Conservation (phyloP, 1,140 invertebrate species). For the Drepana arcuata region DNA sequence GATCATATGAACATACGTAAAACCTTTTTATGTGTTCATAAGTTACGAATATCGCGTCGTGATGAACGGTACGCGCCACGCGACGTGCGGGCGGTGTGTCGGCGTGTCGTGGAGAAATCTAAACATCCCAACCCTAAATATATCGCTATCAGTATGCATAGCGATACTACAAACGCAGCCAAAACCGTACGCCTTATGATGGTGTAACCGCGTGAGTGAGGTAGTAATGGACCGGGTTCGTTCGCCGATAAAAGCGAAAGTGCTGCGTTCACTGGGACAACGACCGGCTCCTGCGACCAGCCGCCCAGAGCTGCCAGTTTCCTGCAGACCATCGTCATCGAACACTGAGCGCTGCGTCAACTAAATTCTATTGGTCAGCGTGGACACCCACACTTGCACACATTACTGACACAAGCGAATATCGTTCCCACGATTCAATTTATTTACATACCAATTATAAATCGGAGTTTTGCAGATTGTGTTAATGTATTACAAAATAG, state of each 20-base stretch:
- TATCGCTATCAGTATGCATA: conserved; percentile 53
- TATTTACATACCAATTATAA: no score
- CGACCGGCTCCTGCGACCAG: conserved; percentile 57
- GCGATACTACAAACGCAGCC: conserved; percentile 48
- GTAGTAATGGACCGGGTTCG: conserved; percentile 67
- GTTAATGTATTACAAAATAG: no score
- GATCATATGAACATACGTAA: no score
- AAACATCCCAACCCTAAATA: conserved; percentile 50
- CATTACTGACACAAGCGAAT: not conserved
- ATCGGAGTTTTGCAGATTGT: no score
- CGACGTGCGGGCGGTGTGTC: conserved; percentile 11
- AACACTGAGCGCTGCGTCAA: conserved; percentile 15
- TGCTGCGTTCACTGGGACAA: conserved; percentile 67
- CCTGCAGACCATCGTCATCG: conserved; percentile 41
- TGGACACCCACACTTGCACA: not conserved
- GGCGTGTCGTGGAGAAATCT: conserved; percentile 58
- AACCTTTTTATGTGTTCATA: no score
- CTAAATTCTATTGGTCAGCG: conserved; percentile 3
- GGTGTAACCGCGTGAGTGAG: conserved; percentile 61
- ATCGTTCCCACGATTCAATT: no score
- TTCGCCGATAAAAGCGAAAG: conserved; percentile 69
- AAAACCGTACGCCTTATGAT: conserved; percentile 50
- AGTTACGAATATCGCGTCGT: no score
- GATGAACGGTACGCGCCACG: conserved; percentile 21
- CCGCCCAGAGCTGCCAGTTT: conserved; percentile 29